A percentile compares a stretch with the other conserved stretches of the same genome.
Conservation (phyloP, 1,140 invertebrate genomes). For the Listronotus bonariensis region DNA sequence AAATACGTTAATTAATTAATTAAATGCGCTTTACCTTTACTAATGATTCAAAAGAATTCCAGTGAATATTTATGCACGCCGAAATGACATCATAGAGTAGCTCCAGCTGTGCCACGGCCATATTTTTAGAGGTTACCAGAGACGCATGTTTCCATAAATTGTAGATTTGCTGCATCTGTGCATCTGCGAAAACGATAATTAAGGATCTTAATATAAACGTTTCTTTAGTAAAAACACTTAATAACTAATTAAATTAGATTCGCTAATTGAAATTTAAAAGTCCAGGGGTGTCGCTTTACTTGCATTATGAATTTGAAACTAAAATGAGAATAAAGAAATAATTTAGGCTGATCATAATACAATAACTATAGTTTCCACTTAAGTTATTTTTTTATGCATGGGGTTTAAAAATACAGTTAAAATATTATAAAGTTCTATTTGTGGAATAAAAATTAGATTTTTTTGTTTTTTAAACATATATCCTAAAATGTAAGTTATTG, state of each 20-base stretch:
- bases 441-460: too few species aligned
- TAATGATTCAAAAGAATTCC: conserved; percentile 42
- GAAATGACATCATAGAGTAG: conserved; percentile 50
- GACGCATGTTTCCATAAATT: conserved; percentile 46
- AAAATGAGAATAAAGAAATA: too few species aligned
- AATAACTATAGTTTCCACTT: too few species aligned
- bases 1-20: too few species aligned
- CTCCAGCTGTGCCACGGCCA: conserved; percentile 49
- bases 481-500: too few species aligned
- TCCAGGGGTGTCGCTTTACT: too few species aligned
- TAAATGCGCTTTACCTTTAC: conserved; percentile 42
- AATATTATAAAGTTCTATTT: too few species aligned
- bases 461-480: too few species aligned
- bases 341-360: too few species aligned
- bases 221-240: not conserved
- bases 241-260: not conserved
- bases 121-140: conserved; percentile 40
- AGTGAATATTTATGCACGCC: conserved; percentile 47
- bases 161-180: conserved; percentile 43
- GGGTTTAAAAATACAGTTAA: too few species aligned
- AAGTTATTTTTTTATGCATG: too few species aligned
- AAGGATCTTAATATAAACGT: not conserved
- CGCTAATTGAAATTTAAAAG: not conserved
- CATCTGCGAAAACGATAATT: conserved; percentile 34
- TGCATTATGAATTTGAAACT: too few species aligned